Evolutionary conservation across 2,113 vertebrate species (phyloP), one percentile per base, ranked within the genome.

Genomic region (Poeciliopsis retropinna): DNA sequence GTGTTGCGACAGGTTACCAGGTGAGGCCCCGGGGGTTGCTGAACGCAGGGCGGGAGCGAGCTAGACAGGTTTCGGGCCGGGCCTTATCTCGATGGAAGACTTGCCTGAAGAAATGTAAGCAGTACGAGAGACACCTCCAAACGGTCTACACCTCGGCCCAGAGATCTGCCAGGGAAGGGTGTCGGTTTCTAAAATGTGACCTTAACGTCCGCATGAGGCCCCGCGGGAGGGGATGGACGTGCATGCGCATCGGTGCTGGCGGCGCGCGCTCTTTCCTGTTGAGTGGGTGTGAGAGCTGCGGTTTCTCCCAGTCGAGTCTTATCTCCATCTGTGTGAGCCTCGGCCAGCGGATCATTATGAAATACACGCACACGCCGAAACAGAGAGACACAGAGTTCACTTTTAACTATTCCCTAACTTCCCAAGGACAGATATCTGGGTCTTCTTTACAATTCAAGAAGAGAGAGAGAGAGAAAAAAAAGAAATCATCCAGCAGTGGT

Each of bases 291-390:
- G 87, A 90, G 92, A 91, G 87, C 91, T 93, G 91, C 64, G 82
- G 89, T 92, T 93, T 93, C 89, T 93, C 92, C 91, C 88, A 90
- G 86, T 89, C 89, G 66, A 75, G 75, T 83, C 91, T 93, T 93
- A 92, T 93, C 91, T 88, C 61, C 19, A 74, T 85, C 85, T 91
- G 85, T 91, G 80, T 84, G 86, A 86, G 89, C 80, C 78, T 86
- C 83, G 32, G 86, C 88, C 91, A 89, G 82, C 80, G 73, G 83
- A 88, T 88, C 80, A 83, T 93, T 92, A 88, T 89, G 90, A 91
- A 91, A 92, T 84, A 86, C 28, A 77, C 69, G 62, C 81, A 87
- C 64, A 73, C 25, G 72, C 60, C 54, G 31, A 76, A 60, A 63
- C 60, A 70, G 54, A 78, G 70, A 87, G 34, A 37, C 72, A 82